These are phyloP conservation scores for Diarsia brunnea DNA, from an alignment of 2,888 invertebrate genomes.

Conservation along the genomic window DNA sequence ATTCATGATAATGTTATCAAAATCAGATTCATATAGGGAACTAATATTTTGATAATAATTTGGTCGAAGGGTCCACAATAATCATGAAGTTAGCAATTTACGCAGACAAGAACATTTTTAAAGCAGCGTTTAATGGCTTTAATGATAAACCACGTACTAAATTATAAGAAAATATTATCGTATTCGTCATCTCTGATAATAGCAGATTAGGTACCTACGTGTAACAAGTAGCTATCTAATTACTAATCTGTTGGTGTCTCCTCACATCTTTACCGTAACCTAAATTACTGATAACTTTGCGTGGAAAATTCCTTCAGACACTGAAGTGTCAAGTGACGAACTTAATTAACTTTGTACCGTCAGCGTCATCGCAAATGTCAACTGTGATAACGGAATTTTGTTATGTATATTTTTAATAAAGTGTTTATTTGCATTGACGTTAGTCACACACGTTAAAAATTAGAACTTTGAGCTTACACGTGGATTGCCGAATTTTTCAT, in stretches of 20 bases:
- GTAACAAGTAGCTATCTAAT: neutral
- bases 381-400: neutral
- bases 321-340: constrained; percentile 39
- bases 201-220: constrained; percentile 36
- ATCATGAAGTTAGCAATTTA: constrained; percentile 6
- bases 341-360: constrained; percentile 17
- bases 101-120: constrained; percentile 17
- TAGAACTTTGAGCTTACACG: neutral
- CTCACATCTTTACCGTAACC: constrained; percentile 44
- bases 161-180: constrained; percentile 29
- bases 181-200: constrained; percentile 41
- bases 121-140: constrained; percentile 31
- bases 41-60: too few species aligned
- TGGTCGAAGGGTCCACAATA: neutral
- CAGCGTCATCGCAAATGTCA: neutral
- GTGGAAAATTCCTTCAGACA: constrained; percentile 65
- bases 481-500: neutral
- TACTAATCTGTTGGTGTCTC: constrained; percentile 41
- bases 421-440: neutral
- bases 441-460: neutral
- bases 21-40: too few species aligned
- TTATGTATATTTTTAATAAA: neutral
- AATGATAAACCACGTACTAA: constrained; percentile 35
- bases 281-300: constrained; percentile 55
- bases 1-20: too few species aligned